Conservation (phyloP, 2,113 vertebrate species). For the Oncorhynchus clarkii region DNA sequence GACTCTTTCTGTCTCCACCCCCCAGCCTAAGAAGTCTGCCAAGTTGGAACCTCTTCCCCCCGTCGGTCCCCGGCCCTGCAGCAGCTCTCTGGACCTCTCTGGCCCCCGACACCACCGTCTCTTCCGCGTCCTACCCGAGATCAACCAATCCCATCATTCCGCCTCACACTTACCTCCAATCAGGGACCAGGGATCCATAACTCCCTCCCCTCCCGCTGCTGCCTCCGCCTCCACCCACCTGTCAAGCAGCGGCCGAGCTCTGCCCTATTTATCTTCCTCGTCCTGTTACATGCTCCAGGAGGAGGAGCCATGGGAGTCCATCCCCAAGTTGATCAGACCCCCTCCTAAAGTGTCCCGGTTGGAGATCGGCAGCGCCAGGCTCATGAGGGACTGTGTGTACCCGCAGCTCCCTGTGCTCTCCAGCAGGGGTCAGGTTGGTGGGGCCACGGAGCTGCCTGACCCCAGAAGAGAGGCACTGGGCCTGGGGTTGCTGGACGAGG, state of each 20-base stretch:
- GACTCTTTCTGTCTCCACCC: conserved; percentile 18
- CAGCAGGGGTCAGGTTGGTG: conserved; percentile 51
- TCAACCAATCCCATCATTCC: conserved; percentile 69
- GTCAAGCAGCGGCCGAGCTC: conserved; percentile 63
- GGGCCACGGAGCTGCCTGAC: conserved; percentile 54
- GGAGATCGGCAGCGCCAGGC: conserved; percentile 73
- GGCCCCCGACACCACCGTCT: conserved; percentile 65
- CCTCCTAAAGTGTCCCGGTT: conserved; percentile 77
- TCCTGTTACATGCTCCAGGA: conserved; percentile 78
- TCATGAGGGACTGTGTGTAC: conserved; percentile 74
- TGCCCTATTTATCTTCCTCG: conserved; percentile 64
- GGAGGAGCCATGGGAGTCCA: conserved; percentile 75
- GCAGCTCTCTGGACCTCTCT: conserved; percentile 57
- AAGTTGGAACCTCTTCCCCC: conserved; percentile 85
- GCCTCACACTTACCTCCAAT: conserved; percentile 79
- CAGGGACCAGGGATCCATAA: conserved; percentile 57
- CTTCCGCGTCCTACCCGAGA: conserved; percentile 79
- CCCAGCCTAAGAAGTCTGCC: conserved; percentile 83
- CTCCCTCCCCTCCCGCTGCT: conserved; percentile 38
- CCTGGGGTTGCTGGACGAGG: conserved; percentile 64
- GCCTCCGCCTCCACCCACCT: conserved; percentile 56
- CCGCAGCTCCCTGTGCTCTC: conserved; percentile 73
- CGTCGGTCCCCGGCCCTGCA: conserved; percentile 71
- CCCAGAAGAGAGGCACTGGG: conserved; percentile 44
- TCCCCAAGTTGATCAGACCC: conserved; percentile 64